Evolutionary conservation across 1,140 invertebrate genomes (phyloP).

Genomic region (Penaeus vannamei): DNA sequence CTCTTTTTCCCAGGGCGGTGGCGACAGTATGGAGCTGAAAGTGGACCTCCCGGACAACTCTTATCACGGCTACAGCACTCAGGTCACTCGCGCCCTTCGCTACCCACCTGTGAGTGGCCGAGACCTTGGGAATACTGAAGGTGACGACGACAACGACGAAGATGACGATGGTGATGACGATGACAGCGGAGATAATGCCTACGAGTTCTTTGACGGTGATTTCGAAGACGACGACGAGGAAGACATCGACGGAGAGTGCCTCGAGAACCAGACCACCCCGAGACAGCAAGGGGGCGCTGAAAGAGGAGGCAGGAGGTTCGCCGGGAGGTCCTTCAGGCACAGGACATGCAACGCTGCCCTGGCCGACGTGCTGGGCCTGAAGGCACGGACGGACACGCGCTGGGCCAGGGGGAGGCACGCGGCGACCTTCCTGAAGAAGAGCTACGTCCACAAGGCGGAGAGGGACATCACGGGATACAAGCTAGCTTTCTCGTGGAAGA

Average conservation of each 20-base stretch:
- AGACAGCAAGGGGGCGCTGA: neutral
- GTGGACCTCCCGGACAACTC: slow-evolving; percentile 23
- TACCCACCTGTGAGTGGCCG: neutral
- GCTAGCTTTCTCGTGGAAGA: slow-evolving; percentile 43
- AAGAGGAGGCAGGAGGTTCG: neutral
- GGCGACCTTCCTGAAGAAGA: neutral
- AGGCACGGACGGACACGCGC: neutral
- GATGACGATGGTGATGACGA: neutral
- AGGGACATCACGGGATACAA: slow-evolving; percentile 33
- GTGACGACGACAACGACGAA: neutral
- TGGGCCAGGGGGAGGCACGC: neutral
- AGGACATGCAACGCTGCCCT: no score
- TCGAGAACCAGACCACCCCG: no score
- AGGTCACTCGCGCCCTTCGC: slow-evolving; percentile 20
- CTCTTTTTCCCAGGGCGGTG: neutral
- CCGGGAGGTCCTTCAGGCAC: neutral
- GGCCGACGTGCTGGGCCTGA: slow-evolving; percentile 14
- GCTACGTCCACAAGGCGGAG: slow-evolving; percentile 29
- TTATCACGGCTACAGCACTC: slow-evolving; percentile 23
- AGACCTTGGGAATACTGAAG: neutral
- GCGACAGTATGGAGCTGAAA: slow-evolving; percentile 35
- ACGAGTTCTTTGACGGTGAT: neutral
- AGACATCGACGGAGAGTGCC: neutral
- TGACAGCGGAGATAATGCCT: neutral
- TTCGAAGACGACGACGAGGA: neutral